A percentile compares a stretch with the other conserved stretches of the same genome.
These are phyloP conservation scores for Rhaphigaster nebulosa DNA, from an alignment of 2,888 invertebrate genomes.

Conservation along the genomic window DNA sequence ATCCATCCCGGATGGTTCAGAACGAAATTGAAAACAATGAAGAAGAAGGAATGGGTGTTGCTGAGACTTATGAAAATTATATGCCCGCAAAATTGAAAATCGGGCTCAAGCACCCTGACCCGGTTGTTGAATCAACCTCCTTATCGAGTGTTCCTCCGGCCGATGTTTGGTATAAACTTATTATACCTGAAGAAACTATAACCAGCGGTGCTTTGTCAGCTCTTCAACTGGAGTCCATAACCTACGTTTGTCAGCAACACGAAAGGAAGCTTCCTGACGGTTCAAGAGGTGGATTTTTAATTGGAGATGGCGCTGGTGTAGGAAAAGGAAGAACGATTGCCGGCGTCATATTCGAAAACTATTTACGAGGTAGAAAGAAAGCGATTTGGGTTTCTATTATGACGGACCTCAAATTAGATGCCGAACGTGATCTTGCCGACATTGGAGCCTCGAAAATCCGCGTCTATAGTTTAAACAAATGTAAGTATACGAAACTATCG, in stretches of 20 bases:
- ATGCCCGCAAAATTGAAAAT: slow-evolving; percentile 89
- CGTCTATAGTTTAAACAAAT: slow-evolving; percentile 75
- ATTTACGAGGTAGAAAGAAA: slow-evolving; percentile 70
- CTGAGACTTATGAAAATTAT: slow-evolving; percentile 98
- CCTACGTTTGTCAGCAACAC: slow-evolving; percentile 76
- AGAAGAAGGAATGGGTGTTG: slow-evolving; percentile 88
- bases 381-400: slow-evolving; percentile 77
- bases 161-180: slow-evolving; percentile 71
- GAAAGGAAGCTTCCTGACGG: slow-evolving; percentile 71
- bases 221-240: slow-evolving; percentile 76
- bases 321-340: slow-evolving; percentile 77
- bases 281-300: slow-evolving; percentile 75
- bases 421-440: slow-evolving; percentile 75
- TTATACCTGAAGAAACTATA: slow-evolving; percentile 71
- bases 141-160: slow-evolving; percentile 74
- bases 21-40: slow-evolving; percentile 61
- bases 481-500: slow-evolving; percentile 98
- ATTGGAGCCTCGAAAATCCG: slow-evolving; percentile 73
- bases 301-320: slow-evolving; percentile 77
- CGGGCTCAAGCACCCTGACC: slow-evolving; percentile 75
- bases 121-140: slow-evolving; percentile 77
- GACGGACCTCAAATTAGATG: slow-evolving; percentile 75
- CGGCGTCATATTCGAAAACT: slow-evolving; percentile 78
- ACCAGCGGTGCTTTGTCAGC: slow-evolving; percentile 73
- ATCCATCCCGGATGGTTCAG: slow-evolving; percentile 5